Conservation (phyloP, 2,113 vertebrate species). For the Camelus bactrianus region DNA sequence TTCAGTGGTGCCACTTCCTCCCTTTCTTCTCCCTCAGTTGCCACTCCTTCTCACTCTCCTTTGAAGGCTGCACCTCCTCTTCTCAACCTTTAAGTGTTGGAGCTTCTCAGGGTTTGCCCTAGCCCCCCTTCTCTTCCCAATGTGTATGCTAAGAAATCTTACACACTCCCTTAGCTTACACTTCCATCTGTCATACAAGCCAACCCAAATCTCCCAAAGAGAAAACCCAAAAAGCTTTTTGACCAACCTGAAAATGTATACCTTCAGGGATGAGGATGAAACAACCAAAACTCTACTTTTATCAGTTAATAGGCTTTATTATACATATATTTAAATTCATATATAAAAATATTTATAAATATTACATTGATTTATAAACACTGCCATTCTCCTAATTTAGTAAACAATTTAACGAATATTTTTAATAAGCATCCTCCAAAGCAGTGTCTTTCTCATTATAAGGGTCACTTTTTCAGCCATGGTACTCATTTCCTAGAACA, state of each 20-base stretch:
- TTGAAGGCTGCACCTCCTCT: not conserved
- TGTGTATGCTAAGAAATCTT: not conserved
- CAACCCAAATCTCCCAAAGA: not conserved
- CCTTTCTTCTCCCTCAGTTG: not conserved
- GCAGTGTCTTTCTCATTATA: not conserved
- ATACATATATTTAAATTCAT: slow-evolving; percentile 8
- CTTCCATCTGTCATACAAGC: slow-evolving; percentile 33
- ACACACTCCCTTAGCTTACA: slow-evolving; percentile 26
- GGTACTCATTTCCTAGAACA: slow-evolving; percentile 15
- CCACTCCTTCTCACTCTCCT: not conserved
- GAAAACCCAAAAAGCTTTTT: slow-evolving; percentile 35
- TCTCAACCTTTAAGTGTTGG: not conserved
- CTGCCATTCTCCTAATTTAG: not conserved
- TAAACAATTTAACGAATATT: not conserved
- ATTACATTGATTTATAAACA: not conserved
- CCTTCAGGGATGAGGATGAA: not conserved
- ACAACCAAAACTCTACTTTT: slow-evolving; percentile 32
- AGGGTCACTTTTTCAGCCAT: slow-evolving; percentile 31
- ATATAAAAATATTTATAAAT: not conserved
- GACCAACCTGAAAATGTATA: not conserved
- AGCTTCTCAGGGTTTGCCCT: not conserved
- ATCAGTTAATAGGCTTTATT: not conserved
- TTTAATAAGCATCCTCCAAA: slow-evolving; percentile 14
- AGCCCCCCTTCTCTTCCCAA: not conserved
- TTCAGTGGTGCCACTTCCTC: not conserved